Evolutionary conservation across 2,888 invertebrate species (phyloP).

Genomic region (Apeira syringaria): DNA sequence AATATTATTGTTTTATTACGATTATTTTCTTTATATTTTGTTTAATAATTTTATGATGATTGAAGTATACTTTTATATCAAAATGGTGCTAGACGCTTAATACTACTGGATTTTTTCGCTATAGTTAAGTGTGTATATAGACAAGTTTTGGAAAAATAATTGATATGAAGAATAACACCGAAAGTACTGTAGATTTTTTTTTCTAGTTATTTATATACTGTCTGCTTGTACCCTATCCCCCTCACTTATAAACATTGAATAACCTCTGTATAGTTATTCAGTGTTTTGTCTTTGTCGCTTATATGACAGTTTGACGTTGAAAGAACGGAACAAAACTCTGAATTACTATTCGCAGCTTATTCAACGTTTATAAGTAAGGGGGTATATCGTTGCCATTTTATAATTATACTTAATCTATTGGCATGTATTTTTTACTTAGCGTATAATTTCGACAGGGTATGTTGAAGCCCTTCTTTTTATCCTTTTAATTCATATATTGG

Average conservation of each 20-base stretch:
- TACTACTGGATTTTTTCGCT: constrained; percentile 64
- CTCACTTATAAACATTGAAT: too few relatives aligned
- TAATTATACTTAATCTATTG: constrained; percentile 37
- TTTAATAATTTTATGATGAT: constrained; percentile 77
- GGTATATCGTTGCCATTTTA: constrained; percentile 68
- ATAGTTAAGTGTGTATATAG: constrained; percentile 65
- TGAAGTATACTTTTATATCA: constrained; percentile 72
- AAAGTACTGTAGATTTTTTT: constrained; percentile 35
- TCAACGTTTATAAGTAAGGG: too few relatives aligned
- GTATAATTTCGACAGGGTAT: constrained; percentile 68
- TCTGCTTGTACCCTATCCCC: constrained; percentile 55
- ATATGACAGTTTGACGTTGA: too few relatives aligned
- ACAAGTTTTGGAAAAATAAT: constrained; percentile 10
- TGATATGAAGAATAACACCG: constrained; percentile 20
- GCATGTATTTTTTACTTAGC: constrained; percentile 45
- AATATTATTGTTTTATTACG: constrained; percentile 57
- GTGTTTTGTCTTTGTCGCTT: too few relatives aligned
- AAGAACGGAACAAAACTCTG: too few relatives aligned
- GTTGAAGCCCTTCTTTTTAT: constrained; percentile 52
- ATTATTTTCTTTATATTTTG: constrained; percentile 60
- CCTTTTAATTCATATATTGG: constrained; percentile 64
- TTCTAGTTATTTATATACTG: constrained; percentile 26
- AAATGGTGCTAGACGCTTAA: constrained; percentile 81
- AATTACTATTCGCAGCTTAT: too few relatives aligned
- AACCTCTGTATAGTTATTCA: too few relatives aligned